Conservation (phyloP, 2,113 vertebrate species). For the Seriola rivoliana region DNA sequence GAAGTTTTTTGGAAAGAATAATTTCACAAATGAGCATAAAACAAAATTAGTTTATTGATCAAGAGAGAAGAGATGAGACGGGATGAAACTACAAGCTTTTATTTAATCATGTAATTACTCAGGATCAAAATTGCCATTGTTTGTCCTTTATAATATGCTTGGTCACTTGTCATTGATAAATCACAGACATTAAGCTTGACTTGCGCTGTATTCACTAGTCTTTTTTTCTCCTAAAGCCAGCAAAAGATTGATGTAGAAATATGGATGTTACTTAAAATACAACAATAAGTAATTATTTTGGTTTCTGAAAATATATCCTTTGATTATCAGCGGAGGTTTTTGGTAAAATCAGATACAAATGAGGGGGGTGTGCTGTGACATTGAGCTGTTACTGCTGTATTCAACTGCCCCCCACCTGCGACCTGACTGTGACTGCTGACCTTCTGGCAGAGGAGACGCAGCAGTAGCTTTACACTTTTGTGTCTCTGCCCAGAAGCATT, state of each 20-base stretch:
- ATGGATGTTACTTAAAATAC: neutral
- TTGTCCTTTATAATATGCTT: slow-evolving; percentile 9
- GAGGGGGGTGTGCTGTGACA: too few relatives aligned
- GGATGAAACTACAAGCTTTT: slow-evolving; percentile 8
- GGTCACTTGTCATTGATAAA: slow-evolving; percentile 26
- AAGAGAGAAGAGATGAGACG: neutral
- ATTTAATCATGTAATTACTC: slow-evolving; percentile 31
- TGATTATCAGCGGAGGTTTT: neutral
- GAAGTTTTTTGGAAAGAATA: neutral
- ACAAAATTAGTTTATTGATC: neutral
- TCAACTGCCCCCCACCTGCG: neutral
- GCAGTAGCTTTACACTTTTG: too few relatives aligned
- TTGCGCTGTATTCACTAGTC: neutral
- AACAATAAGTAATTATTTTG: neutral
- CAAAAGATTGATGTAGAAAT: slow-evolving; percentile 8
- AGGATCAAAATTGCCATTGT: slow-evolving; percentile 18
- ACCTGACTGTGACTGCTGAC: slow-evolving; percentile 22
- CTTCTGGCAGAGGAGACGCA: neutral
- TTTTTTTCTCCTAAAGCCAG: neutral
- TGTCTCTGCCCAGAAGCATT: too few relatives aligned
- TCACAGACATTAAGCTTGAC: slow-evolving; percentile 1
- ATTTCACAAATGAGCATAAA: slow-evolving; percentile 1
- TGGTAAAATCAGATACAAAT: neutral
- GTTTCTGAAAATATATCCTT: neutral
- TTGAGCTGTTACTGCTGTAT: too few relatives aligned